A percentile compares a stretch with the other conserved stretches of the same genome.
These are phyloP conservation scores for Aleadryas rufinucha DNA, from an alignment of 2,113 vertebrate species.

Conservation along the genomic window DNA sequence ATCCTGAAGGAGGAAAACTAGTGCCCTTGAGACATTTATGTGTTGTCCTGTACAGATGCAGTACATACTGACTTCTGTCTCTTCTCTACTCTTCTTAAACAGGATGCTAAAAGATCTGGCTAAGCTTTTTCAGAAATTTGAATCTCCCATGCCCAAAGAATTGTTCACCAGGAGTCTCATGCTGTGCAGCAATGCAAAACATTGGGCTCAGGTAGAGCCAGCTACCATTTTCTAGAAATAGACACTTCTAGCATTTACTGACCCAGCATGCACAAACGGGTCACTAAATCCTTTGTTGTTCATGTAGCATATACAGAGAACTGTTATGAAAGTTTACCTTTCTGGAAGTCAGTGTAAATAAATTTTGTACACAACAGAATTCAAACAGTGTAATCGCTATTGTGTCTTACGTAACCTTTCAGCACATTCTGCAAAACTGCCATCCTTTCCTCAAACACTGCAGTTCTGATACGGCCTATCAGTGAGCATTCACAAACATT, in stretches of 20 bases:
- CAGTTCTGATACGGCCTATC: fast-evolving
- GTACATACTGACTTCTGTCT: neutral
- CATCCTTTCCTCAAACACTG: neutral
- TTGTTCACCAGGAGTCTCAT: neutral
- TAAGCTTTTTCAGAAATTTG: neutral
- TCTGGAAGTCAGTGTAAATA: neutral
- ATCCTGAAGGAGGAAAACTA: neutral
- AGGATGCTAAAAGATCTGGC: neutral
- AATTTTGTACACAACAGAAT: neutral
- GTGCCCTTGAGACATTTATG: neutral
- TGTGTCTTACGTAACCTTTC: neutral
- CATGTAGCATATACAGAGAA: neutral
- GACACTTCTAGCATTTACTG: neutral
- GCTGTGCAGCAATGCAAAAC: neutral
- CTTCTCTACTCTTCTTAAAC: neutral
- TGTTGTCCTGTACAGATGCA: neutral
- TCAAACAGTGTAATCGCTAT: neutral
- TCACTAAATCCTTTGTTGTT: neutral
- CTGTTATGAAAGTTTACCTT: neutral
- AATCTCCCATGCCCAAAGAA: no score
- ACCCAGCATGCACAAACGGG: fast-evolving
- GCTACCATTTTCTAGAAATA: neutral
- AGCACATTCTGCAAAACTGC: neutral
- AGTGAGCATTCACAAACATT: neutral
- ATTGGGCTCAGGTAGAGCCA: fast-evolving